Conservation (phyloP, 2,797 vertebrate genomes). For the Lerista edwardsae region DNA sequence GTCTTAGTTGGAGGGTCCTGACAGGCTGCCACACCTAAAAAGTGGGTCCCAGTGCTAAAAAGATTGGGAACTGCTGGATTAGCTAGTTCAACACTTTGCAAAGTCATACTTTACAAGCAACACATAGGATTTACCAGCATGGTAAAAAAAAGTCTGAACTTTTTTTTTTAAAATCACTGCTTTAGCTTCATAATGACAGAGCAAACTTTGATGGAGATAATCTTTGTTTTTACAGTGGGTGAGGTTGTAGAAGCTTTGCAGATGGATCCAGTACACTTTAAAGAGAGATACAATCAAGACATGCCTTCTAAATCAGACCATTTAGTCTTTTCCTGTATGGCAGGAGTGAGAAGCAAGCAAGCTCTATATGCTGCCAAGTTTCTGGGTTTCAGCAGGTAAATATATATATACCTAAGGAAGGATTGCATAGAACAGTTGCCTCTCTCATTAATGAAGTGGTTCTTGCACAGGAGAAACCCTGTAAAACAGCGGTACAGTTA, state of each 20-base stretch:
- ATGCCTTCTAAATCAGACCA: constrained; percentile 84
- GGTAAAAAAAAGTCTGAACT: neutral
- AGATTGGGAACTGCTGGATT: too few relatives aligned
- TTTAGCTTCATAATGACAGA: neutral
- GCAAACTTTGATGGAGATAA: neutral
- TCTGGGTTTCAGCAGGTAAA: constrained; percentile 90
- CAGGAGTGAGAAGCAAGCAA: constrained; percentile 86
- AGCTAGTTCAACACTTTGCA: neutral
- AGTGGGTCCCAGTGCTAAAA: too few relatives aligned
- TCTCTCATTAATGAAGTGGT: neutral
- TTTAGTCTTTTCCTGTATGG: constrained; percentile 89
- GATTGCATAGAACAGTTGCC: neutral
- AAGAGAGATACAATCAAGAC: constrained; percentile 83
- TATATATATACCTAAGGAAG: neutral
- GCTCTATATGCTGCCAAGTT: constrained; percentile 81
- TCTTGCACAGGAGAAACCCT: accelerated
- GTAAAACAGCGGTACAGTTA: neutral
- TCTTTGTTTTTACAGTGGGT: constrained; percentile 78
- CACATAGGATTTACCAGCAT: neutral
- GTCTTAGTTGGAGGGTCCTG: too few relatives aligned
- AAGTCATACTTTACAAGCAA: neutral
- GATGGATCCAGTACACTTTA: constrained; percentile 83
- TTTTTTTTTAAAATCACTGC: neutral
- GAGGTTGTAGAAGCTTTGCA: constrained; percentile 87
- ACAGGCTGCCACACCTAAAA: too few relatives aligned